phyloP scores from a whole-genome alignment of 1,140 invertebrate species.

The Bradynema listronoti region DNA sequence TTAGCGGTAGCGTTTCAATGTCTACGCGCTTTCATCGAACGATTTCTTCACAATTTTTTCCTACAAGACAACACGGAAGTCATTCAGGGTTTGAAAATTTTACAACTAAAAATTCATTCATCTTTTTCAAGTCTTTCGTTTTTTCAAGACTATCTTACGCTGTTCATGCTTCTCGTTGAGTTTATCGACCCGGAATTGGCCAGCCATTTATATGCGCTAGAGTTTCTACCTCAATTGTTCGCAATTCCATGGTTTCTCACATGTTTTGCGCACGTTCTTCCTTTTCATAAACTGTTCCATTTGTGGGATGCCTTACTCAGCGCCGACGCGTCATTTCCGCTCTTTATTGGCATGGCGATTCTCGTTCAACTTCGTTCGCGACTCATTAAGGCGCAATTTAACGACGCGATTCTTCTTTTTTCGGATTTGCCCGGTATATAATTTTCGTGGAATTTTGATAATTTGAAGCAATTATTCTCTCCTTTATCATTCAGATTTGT shows the following conservation, averaged over 20 bases:
- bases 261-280: constrained; percentile 92
- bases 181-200: constrained; percentile 88
- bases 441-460: neutral
- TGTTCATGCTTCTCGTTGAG: constrained; percentile 88
- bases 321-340: constrained; percentile 83
- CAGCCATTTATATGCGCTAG: constrained; percentile 82
- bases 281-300: constrained; percentile 93
- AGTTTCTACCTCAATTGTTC: constrained; percentile 93
- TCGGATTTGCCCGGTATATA: constrained; percentile 51
- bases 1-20: constrained; percentile 73
- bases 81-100: constrained; percentile 70
- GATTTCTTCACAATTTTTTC: constrained; percentile 94
- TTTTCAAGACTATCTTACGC: constrained; percentile 77
- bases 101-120: constrained; percentile 13
- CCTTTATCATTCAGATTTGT: constrained; percentile 17
- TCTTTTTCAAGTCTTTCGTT: constrained; percentile 13
- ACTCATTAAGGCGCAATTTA: constrained; percentile 47
- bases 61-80: constrained; percentile 93
- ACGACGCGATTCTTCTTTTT: constrained; percentile 50
- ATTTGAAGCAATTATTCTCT: neutral
- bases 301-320: constrained; percentile 92
- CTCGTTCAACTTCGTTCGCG: constrained; percentile 66
- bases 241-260: constrained; percentile 99
- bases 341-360: constrained; percentile 88
- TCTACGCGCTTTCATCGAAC: constrained; percentile 84